Base-by-base conservation (phyloP, 1,140 invertebrate species). In the Sycophila sp. region DNA sequence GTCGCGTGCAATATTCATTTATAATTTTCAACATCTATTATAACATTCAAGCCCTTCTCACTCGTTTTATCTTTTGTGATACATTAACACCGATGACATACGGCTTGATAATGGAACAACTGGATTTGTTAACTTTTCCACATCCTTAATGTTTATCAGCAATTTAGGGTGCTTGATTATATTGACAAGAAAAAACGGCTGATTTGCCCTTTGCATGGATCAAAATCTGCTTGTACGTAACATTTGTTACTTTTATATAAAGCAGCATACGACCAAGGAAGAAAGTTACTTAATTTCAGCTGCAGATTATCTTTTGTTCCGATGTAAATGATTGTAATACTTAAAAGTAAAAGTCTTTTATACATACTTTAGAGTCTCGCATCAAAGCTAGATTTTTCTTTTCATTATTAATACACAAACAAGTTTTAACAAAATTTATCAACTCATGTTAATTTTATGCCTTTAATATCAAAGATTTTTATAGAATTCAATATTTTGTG, bases 161-260 rank as follows among this genome's bases (percentile, higher is more conserved):
- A 36, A 19, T 36, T 36, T 26, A 19, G n/a, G n/a, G n/a, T 53
- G 22, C 15, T 51, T 26, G 19, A 17, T 26, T 36, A 64, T 1
- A 51, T 19, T 55, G 13, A 34, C 17, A 11, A 56, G 64, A 66
- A 75, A 40, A 45, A 71, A 69, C 73, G 67, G 63, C 58, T 65
- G 63, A 66, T 64, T 67, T 71, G 28, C 67, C 34, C 74, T 74
- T 58, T 83, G 79, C 77, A 83, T 83, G 79, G 81, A 81, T 55
- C 7, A 28, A 56, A 24, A 66, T 42, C 15, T 47, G 36, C 10
- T 30, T 51, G 74, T 77, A 73, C 67, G 47, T 76, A 78, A 68
- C 75, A 76, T 77, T 83, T 75, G 77, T 78, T 81, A 73, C 72
- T 78, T 69, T 77, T 63, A 36, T 32, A 13, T n/a, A 32, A 8